Evolutionary conservation across 2,888 invertebrate species (phyloP), one percentile per base, ranked within the genome.

Genomic region (Lochmaea capreae): DNA sequence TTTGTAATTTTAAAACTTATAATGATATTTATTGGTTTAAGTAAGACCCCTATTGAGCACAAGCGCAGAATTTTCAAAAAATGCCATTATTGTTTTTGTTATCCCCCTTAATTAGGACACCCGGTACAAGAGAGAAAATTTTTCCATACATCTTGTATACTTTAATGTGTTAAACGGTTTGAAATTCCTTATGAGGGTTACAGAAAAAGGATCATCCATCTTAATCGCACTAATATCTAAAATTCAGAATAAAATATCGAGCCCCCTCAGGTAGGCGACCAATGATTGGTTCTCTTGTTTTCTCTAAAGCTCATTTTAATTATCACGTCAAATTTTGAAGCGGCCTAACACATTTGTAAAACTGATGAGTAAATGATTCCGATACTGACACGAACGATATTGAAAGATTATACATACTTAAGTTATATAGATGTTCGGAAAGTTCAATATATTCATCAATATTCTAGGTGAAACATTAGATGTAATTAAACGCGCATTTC

Each of bases 321-420:
- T 74, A 67, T 74, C 65, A 59, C 26, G 74, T 74, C 71, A 74
- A 71, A 74, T 65, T 67, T 74, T 66, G 42, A 61, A 74, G 65
- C 59, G 59, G 39, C 49, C 22, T 67, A 58, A 74, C 71, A 65
- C 65, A 74, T 74, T 74, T 71, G 65, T 74, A 67, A 71, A 65
- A 65, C 65, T 71, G 71, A 71, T 58, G 71, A 54, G 65, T 71
- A 49, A 66, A 71, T 66, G 66, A 66, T 58, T 66, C 49, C 39
- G 54, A 71, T 65, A 39, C 58, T 59, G 43, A 58, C 61, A 61
- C 42, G 46, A 33, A 62, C 61, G 61, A 68, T 68, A 68, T 68
- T 68, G 68, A 68, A 68, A 68, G 68, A 68, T 68, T 68, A 62
- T 62, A 68, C 61, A 52, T 52, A 68, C 61, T 68, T 68, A 68